phyloP scores from a whole-genome alignment of 2,888 invertebrate genomes.

The Phlogophora meticulosa region DNA sequence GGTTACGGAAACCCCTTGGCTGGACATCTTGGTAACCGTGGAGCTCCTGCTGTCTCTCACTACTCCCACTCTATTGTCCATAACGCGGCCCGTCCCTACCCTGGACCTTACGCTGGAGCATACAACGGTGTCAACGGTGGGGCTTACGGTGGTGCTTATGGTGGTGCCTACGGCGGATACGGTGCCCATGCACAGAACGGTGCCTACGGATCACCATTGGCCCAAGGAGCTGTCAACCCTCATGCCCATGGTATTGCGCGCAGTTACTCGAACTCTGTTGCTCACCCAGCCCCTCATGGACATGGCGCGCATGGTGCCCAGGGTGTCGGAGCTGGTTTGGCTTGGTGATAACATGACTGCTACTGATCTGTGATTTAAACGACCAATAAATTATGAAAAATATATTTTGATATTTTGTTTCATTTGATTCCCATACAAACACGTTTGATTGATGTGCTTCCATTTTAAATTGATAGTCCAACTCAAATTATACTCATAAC shows the following conservation, averaged over 20 bases:
- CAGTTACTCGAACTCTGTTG: slow-evolving; percentile 58
- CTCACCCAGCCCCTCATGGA: slow-evolving; percentile 49
- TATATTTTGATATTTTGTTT: slow-evolving; percentile 39
- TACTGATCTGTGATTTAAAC: slow-evolving; percentile 61
- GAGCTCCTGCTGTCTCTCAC: slow-evolving; percentile 62
- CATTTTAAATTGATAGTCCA: slow-evolving; percentile 7
- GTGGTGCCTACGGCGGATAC: slow-evolving; percentile 49
- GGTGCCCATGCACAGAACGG: slow-evolving; percentile 45
- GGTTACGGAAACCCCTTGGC: slow-evolving; percentile 49
- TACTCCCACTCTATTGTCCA: slow-evolving; percentile 66
- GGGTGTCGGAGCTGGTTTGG: slow-evolving; percentile 43
- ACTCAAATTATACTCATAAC: slow-evolving; percentile 8
- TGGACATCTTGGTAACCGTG: slow-evolving; percentile 54
- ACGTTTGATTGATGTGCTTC: slow-evolving; percentile 28
- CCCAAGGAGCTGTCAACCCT: slow-evolving; percentile 46
- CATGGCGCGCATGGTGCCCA: slow-evolving; percentile 57
- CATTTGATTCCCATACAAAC: neutral
- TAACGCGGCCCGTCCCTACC: slow-evolving; percentile 60
- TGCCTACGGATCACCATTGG: slow-evolving; percentile 51
- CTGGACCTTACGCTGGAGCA: slow-evolving; percentile 60
- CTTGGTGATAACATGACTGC: slow-evolving; percentile 60
- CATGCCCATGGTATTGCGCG: slow-evolving; percentile 59
- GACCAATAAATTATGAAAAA: slow-evolving; percentile 56
- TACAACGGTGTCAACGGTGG: slow-evolving; percentile 50
- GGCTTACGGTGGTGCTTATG: slow-evolving; percentile 51